Conservation (phyloP, 64 coral and sea anemone genomes). For the Catalaphyllia jardinei region DNA sequence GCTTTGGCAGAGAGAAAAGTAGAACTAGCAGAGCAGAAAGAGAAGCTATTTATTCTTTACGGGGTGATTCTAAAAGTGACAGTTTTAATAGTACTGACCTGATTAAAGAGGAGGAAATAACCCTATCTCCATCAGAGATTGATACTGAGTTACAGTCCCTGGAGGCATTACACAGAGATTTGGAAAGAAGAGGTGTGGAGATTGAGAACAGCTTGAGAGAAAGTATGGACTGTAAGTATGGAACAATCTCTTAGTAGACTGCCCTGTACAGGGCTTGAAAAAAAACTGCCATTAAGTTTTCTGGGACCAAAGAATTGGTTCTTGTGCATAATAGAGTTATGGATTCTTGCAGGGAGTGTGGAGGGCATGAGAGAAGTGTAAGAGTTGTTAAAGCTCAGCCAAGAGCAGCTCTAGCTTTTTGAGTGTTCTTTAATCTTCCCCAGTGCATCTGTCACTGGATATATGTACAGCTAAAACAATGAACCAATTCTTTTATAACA, state of each 20-base stretch:
- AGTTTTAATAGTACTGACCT: constrained; percentile 37
- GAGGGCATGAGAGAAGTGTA: no score
- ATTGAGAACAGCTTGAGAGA: constrained; percentile 73
- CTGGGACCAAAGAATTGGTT: no score
- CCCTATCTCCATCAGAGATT: constrained; percentile 75
- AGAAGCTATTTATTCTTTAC: constrained; percentile 67
- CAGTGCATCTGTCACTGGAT: no score
- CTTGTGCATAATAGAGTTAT: no score
- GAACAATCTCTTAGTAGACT: not conserved
- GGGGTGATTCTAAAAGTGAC: constrained; percentile 27
- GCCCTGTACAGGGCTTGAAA: no score
- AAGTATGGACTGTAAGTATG: constrained; percentile 82
- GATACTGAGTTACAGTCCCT: constrained; percentile 62
- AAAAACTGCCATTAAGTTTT: no score
- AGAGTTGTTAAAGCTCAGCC: no score
- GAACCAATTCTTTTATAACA: no score
- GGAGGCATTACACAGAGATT: constrained; percentile 43
- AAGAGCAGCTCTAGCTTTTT: no score
- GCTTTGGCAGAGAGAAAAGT: constrained; percentile 67
- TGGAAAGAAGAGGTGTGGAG: constrained; percentile 77
- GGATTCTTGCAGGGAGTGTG: no score
- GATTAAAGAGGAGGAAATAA: constrained; percentile 83
- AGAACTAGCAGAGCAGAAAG: constrained; percentile 66
- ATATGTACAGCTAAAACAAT: no score
- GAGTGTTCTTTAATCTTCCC: no score